A percentile compares a stretch with the other conserved stretches of the same genome.
phyloP scores from a whole-genome alignment of 2,888 invertebrate genomes.

The Eutolmus rufibarbis region DNA sequence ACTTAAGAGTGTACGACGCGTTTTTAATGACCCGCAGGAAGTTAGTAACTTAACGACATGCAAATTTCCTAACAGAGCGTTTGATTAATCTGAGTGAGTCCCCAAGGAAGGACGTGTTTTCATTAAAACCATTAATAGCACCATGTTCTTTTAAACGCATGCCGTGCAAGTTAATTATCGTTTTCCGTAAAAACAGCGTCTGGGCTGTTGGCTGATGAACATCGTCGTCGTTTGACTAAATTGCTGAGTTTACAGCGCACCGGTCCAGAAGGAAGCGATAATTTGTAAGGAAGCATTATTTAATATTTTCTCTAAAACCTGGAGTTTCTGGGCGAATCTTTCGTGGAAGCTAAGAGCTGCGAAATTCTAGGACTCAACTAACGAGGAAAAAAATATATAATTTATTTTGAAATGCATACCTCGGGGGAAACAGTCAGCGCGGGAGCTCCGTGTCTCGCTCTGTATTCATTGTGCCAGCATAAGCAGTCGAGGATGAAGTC shows the following conservation, averaged over 20 bases:
- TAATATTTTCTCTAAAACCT: background rate
- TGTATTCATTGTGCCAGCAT: slow-evolving; percentile 84
- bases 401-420: slow-evolving; percentile 63
- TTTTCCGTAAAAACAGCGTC: background rate
- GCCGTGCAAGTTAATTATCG: background rate
- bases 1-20: background rate
- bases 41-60: background rate
- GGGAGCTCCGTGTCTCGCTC: slow-evolving; percentile 77
- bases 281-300: background rate
- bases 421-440: slow-evolving; percentile 78
- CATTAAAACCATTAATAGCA: background rate
- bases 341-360: background rate
- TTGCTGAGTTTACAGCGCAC: background rate
- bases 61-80: background rate
- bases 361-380: background rate
- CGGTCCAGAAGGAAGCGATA: background rate
- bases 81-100: background rate
- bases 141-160: background rate
- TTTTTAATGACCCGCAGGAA: background rate
- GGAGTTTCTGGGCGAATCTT: background rate
- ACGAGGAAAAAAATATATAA: background rate
- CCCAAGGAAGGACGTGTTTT: background rate
- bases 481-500: slow-evolving; percentile 83
- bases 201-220: background rate
- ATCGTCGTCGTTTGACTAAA: background rate